Evolutionary conservation across 2,113 vertebrate species (phyloP).

Genomic region (Scalopus aquaticus): DNA sequence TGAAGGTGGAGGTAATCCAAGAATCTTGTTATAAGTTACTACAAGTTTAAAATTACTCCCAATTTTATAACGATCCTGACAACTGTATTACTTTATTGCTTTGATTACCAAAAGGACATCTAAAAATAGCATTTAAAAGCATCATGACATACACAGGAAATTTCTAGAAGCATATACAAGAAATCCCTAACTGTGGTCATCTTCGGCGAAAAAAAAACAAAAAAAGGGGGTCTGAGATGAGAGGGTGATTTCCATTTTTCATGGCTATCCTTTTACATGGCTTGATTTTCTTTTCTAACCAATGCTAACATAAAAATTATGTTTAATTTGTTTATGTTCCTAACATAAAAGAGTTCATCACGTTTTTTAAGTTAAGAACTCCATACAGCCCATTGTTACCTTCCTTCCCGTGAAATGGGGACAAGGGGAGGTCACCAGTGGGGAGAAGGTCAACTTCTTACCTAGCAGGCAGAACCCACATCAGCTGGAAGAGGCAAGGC

Average conservation of each 20-base stretch:
- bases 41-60: neutral
- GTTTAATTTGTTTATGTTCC: no score
- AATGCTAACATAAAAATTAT: no score
- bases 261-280: neutral
- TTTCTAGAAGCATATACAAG: neutral
- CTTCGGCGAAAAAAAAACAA: neutral
- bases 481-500: neutral
- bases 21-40: neutral
- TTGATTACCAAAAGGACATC: neutral
- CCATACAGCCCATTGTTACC: neutral
- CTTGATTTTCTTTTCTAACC: neutral
- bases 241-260: neutral
- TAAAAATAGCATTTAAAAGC: neutral
- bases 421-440: neutral
- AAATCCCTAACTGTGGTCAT: neutral
- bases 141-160: neutral
- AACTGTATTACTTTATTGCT: neutral
- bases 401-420: neutral
- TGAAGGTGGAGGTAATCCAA: neutral
- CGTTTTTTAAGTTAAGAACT: neutral
- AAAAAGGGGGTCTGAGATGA: neutral
- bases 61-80: neutral
- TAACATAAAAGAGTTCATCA: neutral
- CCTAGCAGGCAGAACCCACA: neutral
- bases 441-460: neutral